Conservation (phyloP, 2,113 vertebrate species). For the Thymallus thymallus region DNA sequence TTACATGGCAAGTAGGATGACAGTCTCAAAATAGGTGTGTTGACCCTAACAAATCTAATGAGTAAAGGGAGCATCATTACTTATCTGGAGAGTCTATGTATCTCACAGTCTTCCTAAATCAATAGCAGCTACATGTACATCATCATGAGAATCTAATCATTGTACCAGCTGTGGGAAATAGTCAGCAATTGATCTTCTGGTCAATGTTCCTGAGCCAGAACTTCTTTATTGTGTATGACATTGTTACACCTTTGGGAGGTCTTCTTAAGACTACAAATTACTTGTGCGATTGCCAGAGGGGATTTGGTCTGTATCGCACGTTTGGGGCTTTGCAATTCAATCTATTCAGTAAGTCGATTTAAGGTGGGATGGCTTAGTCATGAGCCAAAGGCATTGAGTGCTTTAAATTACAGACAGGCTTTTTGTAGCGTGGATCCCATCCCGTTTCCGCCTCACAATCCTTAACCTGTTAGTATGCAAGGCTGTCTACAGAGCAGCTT, state of each 20-base stretch:
- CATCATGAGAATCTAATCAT: too few relatives aligned
- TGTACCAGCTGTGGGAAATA: too few relatives aligned
- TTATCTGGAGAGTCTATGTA: too few relatives aligned
- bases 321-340: conserved; percentile 41
- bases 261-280: conserved; percentile 22
- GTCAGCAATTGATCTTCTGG: neutral
- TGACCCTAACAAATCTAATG: too few relatives aligned
- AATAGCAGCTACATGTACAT: too few relatives aligned
- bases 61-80: too few relatives aligned
- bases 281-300: conserved; percentile 45
- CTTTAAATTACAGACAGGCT: conserved; percentile 6
- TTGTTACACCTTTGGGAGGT: neutral
- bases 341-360: conserved; percentile 51
- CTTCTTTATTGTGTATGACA: conserved; percentile 19
- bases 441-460: neutral
- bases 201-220: neutral
- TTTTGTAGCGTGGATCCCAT: conserved; percentile 16
- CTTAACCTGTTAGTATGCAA: conserved; percentile 37
- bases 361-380: conserved; percentile 41
- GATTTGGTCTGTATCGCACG: conserved; percentile 32
- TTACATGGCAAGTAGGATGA: too few relatives aligned
- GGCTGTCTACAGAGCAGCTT: neutral
- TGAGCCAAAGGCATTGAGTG: conserved; percentile 16
- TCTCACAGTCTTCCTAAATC: too few relatives aligned
- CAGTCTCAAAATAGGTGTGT: too few relatives aligned